Conservation (phyloP, 2,113 vertebrate species). For the Rhynchomys soricoides region DNA sequence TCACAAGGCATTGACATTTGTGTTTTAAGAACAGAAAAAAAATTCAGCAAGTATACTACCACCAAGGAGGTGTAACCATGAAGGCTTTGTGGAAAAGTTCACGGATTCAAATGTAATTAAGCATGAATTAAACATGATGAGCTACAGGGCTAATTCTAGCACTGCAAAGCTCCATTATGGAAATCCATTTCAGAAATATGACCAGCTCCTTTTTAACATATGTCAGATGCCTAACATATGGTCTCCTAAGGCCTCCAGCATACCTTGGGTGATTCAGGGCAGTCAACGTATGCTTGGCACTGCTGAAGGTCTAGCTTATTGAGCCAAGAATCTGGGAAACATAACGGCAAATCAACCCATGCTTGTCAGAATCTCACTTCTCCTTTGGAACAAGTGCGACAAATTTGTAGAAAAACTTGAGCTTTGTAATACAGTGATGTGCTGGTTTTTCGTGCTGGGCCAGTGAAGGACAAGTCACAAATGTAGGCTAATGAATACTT, state of each 20-base stretch:
- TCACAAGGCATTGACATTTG: constrained; percentile 72
- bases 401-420: constrained; percentile 78
- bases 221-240: constrained; percentile 84
- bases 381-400: constrained; percentile 76
- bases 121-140: constrained; percentile 83
- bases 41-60: constrained; percentile 47
- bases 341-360: constrained; percentile 83
- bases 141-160: constrained; percentile 81
- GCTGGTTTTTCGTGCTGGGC: constrained; percentile 22
- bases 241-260: constrained; percentile 82
- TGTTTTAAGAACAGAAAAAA: constrained; percentile 61
- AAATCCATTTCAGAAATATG: constrained; percentile 84
- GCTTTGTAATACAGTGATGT: constrained; percentile 49
- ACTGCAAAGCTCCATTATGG: constrained; percentile 76
- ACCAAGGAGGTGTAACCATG: constrained; percentile 44
- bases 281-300: constrained; percentile 81
- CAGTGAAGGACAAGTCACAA: constrained; percentile 32
- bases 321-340: constrained; percentile 83
- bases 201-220: constrained; percentile 83
- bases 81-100: constrained; percentile 75
- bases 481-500: constrained; percentile 11
- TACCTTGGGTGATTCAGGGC: constrained; percentile 84
- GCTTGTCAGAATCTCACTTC: constrained; percentile 82
- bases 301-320: constrained; percentile 80
- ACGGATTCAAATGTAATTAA: constrained; percentile 79